Percentiles rank a stretch among this genome's conserved stretches.
Conservation (phyloP, 2,888 invertebrate species). For the Oasisia sp. region DNA sequence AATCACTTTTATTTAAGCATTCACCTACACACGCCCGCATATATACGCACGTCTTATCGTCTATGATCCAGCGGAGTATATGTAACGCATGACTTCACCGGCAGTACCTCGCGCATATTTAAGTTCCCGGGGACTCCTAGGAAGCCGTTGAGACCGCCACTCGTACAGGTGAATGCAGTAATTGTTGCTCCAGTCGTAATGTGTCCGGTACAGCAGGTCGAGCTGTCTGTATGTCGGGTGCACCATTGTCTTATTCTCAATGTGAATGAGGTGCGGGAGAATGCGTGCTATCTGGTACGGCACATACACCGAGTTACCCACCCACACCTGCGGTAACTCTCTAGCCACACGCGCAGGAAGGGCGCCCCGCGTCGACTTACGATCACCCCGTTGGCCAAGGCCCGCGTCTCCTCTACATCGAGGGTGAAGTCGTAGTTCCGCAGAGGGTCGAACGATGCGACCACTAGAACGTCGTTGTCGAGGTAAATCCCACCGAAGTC, state of each 20-base stretch:
- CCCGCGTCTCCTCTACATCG: background rate
- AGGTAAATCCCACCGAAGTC: constrained; percentile 14
- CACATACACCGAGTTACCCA: background rate
- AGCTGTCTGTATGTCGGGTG: background rate
- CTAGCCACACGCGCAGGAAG: constrained; percentile 23
- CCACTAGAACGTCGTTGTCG: constrained; percentile 18
- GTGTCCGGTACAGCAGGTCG: constrained; percentile 2
- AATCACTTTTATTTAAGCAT: too few relatives aligned
- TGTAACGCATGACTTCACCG: background rate
- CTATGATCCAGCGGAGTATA: background rate
- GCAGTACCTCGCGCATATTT: background rate
- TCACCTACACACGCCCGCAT: too few relatives aligned
- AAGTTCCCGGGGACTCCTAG: background rate
- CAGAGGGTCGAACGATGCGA: constrained; percentile 5
- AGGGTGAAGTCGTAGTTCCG: background rate
- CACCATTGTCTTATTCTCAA: background rate
- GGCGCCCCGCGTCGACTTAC: background rate
- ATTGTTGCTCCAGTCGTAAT: constrained; percentile 20
- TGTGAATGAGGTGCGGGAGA: constrained; percentile 21
- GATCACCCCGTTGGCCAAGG: background rate
- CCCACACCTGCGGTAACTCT: background rate
- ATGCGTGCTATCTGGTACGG: background rate
- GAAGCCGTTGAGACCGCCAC: background rate
- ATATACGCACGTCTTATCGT: too few relatives aligned
- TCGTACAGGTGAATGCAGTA: constrained; percentile 23